phyloP scores from a whole-genome alignment of 2,797 vertebrate genomes.

The Sternotherus odoratus region DNA sequence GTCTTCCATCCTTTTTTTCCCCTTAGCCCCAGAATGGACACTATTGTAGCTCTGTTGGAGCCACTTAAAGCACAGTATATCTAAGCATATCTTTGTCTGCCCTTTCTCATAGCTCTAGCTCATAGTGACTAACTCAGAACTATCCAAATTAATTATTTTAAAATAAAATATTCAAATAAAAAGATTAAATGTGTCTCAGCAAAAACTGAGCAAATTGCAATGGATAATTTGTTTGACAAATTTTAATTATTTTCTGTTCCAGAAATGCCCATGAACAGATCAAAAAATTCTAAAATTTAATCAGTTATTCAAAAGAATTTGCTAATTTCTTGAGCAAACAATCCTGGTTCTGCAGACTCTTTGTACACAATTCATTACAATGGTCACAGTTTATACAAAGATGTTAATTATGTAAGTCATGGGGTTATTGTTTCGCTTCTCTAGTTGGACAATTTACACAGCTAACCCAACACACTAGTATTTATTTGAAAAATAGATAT shows the following conservation, averaged over 20 bases:
- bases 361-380: background rate
- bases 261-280: background rate
- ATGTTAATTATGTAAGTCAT: slow-evolving; percentile 13
- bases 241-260: background rate
- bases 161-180: background rate
- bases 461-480: background rate
- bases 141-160: background rate
- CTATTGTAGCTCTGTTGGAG: background rate
- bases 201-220: background rate
- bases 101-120: slow-evolving; percentile 15
- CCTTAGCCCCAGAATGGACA: background rate
- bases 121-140: slow-evolving; percentile 2
- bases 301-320: background rate
- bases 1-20: slow-evolving; percentile 26
- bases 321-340: background rate
- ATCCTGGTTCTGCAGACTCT: background rate
- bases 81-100: slow-evolving; percentile 48
- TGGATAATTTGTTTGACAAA: background rate
- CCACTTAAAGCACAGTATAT: background rate
- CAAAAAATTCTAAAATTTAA: background rate
- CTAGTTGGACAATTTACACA: background rate
- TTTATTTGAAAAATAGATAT: background rate
- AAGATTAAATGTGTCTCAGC: background rate
- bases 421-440: background rate
- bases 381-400: background rate